Evolutionary conservation across 2,113 vertebrate genomes (phyloP), one percentile per base, ranked within the genome.

Genomic region (Hylia prasina): DNA sequence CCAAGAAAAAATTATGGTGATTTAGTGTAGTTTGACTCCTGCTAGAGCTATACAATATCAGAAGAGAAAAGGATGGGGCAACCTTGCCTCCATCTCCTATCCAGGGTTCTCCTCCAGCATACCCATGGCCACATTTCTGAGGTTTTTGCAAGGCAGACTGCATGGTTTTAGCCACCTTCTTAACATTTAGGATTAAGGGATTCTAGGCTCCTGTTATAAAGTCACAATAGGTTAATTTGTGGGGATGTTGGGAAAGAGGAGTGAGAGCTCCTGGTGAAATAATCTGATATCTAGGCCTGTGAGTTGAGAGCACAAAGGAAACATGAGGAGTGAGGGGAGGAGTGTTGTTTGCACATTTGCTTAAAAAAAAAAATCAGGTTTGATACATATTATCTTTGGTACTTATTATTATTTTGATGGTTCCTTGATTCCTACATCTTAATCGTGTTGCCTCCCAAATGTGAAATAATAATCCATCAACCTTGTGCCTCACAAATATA

Each of bases 261-360:
- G 13, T 15, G 16, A 57, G 25, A 45, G 23, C 5, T 91, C 25
- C 11, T 42, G 37, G 7, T 15, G 42, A 78, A 47, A 15, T 75
- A 47, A 75, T 5, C 4, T 2, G 18, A 12, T 33, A 7, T 35
- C 47, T 11, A 17, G 10, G 22, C n/a, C 21, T 91, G 60, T 63
- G 21, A 58, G 21, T 30, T 47, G 42, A 66, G 58, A 82, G 15
- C 27, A 53, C 7, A 56, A 66, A 63, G 14, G n/a, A 51, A 57
- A 56, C 1, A 1, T 8, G 19, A 4, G 4, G 6, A 28, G 16
- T 28, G 37, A 56, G 31, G 1, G 5, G 3, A 5, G 35, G 9
- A 18, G 7, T 50, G 18, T 14, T 57, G 1, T 50, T 58, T 66
- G 33, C 18, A 13, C 1, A 2, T 40, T 66, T 65, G 2, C 1